These are phyloP conservation scores for Heliocidaris erythrogramma DNA, from an alignment of 35 echinoderm and acorn worm genomes.

Conservation along the genomic window DNA sequence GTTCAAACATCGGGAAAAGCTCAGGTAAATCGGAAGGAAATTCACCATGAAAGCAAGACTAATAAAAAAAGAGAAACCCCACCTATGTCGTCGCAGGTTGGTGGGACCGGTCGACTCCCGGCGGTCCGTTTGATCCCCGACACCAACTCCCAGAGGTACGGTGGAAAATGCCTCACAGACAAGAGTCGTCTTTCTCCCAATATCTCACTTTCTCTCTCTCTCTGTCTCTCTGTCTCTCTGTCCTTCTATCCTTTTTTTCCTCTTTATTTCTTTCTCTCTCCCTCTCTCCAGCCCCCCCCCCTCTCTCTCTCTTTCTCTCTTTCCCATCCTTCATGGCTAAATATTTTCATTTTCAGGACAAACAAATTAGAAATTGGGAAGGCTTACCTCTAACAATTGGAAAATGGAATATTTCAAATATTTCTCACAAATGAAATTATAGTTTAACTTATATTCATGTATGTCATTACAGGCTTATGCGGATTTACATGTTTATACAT, in stretches of 20 bases:
- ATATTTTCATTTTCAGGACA: neutral
- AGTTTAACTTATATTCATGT: too few species aligned
- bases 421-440: too few species aligned
- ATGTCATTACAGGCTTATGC: too few species aligned
- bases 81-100: neutral
- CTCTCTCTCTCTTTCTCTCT: neutral
- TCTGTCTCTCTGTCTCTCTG: too few species aligned
- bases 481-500: too few species aligned
- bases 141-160: neutral
- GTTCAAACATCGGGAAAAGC: neutral
- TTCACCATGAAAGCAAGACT: neutral
- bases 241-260: too few species aligned
- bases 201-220: too few species aligned
- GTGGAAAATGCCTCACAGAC: neutral
- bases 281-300: too few species aligned
- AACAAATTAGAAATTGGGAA: too few species aligned
- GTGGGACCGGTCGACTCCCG: neutral
- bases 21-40: conserved; percentile 10
- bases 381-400: too few species aligned
- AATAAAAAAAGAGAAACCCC: neutral
- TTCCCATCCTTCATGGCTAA: neutral
- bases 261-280: neutral
- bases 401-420: too few species aligned
- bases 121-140: neutral
- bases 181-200: neutral